Evolutionary conservation across 1,140 invertebrate genomes (phyloP).

Genomic region (Anoplophora glabripennis): DNA sequence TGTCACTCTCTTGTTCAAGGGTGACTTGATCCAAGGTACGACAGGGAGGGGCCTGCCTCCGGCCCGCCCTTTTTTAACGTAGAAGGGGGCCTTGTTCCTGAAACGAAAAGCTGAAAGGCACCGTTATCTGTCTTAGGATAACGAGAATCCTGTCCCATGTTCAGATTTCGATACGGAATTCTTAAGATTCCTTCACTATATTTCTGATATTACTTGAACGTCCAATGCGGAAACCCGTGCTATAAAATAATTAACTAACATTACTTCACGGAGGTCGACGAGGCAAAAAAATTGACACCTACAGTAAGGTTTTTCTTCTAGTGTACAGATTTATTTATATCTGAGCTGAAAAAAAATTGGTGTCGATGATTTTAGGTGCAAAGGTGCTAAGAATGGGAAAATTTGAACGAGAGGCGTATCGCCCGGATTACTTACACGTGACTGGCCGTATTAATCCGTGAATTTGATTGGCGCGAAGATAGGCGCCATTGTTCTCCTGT

Average conservation of each 20-base stretch:
- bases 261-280: too few species aligned
- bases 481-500: constrained; percentile 45
- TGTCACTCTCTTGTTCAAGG: constrained; percentile 47
- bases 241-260: too few species aligned
- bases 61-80: constrained; percentile 30
- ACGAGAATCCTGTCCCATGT: background rate
- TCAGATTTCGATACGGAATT: too few species aligned
- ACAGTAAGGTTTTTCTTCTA: too few species aligned
- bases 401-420: constrained; percentile 28
- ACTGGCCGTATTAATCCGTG: constrained; percentile 37
- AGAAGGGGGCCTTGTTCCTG: background rate
- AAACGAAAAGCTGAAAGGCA: constrained; percentile 11
- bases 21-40: constrained; percentile 46
- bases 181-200: background rate
- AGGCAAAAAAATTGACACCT: too few species aligned
- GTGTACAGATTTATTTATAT: too few species aligned
- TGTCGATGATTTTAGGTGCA: constrained; percentile 7
- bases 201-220: too few species aligned
- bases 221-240: too few species aligned
- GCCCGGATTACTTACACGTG: constrained; percentile 33
- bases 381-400: constrained; percentile 11
- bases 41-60: constrained; percentile 26
- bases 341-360: too few species aligned
- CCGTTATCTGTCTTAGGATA: constrained; percentile 12
- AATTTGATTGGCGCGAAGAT: constrained; percentile 39